phyloP scores from a whole-genome alignment of 2,113 vertebrate species.

The Falcunculus frontatus region DNA sequence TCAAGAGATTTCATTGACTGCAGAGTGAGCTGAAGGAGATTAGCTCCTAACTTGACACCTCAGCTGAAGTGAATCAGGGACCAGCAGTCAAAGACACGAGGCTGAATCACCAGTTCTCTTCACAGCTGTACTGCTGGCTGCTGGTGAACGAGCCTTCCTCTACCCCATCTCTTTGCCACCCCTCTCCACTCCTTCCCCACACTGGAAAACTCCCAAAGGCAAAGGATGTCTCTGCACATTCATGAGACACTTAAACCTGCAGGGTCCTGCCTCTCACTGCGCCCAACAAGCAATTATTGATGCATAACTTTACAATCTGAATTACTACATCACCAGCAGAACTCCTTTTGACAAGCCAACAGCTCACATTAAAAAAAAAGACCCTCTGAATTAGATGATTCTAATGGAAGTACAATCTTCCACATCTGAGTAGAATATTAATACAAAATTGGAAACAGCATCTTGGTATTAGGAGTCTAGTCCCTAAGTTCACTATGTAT shows the following conservation, averaged over 20 bases:
- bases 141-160: not conserved
- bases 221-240: not conserved
- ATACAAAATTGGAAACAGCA: slow-evolving; percentile 11
- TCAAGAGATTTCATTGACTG: slow-evolving; percentile 40
- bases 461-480: not conserved
- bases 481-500: not conserved
- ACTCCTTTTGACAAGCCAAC: slow-evolving; percentile 14
- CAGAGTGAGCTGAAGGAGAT: not conserved
- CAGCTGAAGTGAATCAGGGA: not conserved
- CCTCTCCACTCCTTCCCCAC: not conserved
- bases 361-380: not conserved
- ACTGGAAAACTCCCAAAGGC: not conserved
- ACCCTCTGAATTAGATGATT: slow-evolving; percentile 50
- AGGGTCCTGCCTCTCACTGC: not conserved
- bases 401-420: slow-evolving; percentile 69
- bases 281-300: not conserved
- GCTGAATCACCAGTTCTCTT: not conserved
- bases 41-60: slow-evolving; percentile 8
- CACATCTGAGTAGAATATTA: slow-evolving; percentile 69
- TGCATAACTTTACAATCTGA: not conserved
- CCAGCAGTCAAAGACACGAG: not conserved
- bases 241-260: not conserved
- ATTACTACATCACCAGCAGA: not conserved
- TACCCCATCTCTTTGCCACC: not conserved
- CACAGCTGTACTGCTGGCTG: not conserved